Percentiles rank a stretch among this genome's conserved stretches.
phyloP scores from a whole-genome alignment of 2,888 invertebrate genomes.

The Dascillus cervinus region DNA sequence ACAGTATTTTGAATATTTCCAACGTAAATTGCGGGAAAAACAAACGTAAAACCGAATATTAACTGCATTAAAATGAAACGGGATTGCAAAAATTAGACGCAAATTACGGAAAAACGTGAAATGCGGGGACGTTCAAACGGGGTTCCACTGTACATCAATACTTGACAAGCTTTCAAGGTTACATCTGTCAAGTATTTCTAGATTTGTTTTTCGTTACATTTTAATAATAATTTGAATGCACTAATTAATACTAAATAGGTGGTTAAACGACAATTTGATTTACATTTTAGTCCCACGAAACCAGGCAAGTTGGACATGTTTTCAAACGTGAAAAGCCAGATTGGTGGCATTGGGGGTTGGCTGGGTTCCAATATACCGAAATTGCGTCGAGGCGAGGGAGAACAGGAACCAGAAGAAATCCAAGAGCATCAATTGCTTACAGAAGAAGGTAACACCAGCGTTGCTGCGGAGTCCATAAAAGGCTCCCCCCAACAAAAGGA shows the following conservation, averaged over 20 bases:
- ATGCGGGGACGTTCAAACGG: too few relatives aligned
- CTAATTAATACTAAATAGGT: too few relatives aligned
- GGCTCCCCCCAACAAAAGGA: slow-evolving; percentile 44
- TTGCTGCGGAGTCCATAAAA: slow-evolving; percentile 38
- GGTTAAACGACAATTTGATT: slow-evolving; percentile 6
- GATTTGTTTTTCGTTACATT: slow-evolving; percentile 1
- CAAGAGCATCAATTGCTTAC: slow-evolving; percentile 22
- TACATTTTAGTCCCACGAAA: slow-evolving; percentile 58
- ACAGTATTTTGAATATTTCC: too few relatives aligned
- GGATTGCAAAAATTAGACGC: too few relatives aligned
- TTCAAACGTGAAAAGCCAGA: slow-evolving; percentile 78
- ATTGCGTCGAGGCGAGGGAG: slow-evolving; percentile 57
- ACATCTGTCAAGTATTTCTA: too few relatives aligned
- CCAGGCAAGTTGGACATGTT: slow-evolving; percentile 72
- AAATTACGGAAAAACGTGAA: too few relatives aligned
- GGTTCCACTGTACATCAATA: too few relatives aligned
- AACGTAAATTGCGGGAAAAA: too few relatives aligned
- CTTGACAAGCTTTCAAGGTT: too few relatives aligned
- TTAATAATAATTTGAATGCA: slow-evolving; percentile 1
- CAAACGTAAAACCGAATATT: too few relatives aligned
- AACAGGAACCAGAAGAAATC: slow-evolving; percentile 22
- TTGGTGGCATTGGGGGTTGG: slow-evolving; percentile 78
- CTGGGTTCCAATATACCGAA: slow-evolving; percentile 67
- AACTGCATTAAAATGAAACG: too few relatives aligned
- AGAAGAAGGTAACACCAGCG: slow-evolving; percentile 43